Percentiles rank a stretch among this genome's conserved stretches.
Conservation (phyloP, 64 coral and sea anemone species). For the Orbicella faveolata region DNA sequence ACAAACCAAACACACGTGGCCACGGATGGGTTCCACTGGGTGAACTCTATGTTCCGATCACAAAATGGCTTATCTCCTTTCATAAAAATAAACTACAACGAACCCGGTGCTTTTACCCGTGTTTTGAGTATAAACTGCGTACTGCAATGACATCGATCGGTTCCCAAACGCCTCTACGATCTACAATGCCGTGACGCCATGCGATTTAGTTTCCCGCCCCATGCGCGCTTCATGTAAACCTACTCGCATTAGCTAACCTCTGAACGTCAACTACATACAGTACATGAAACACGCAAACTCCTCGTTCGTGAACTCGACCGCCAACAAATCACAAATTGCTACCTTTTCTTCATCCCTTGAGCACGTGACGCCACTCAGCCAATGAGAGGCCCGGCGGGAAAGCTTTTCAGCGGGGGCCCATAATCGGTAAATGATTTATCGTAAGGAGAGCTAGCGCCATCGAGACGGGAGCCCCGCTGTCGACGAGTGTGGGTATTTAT, state of each 20-base stretch:
- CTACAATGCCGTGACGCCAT: slow-evolving; percentile 26
- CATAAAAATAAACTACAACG: background rate
- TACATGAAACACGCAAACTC: slow-evolving; percentile 26
- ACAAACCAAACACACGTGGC: slow-evolving; percentile 46
- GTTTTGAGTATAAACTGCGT: background rate
- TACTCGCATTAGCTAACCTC: slow-evolving; percentile 24
- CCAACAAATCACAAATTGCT: slow-evolving; percentile 26
- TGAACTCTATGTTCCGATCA: background rate
- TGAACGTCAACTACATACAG: slow-evolving; percentile 17
- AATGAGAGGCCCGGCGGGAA: slow-evolving; percentile 43
- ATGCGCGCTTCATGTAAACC: slow-evolving; percentile 3
- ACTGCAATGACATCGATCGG: slow-evolving; percentile 13
- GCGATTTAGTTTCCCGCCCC: slow-evolving; percentile 24
- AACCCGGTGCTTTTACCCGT: slow-evolving; percentile 28
- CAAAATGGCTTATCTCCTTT: background rate
- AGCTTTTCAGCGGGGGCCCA: slow-evolving; percentile 25
- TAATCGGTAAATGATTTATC: slow-evolving; percentile 53
- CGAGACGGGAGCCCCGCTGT: slow-evolving; percentile 17
- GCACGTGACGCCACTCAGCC: slow-evolving; percentile 19
- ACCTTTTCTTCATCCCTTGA: background rate
- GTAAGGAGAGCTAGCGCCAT: slow-evolving; percentile 22
- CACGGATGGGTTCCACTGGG: slow-evolving; percentile 1
- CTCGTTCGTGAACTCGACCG: slow-evolving; percentile 15
- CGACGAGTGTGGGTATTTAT: background rate
- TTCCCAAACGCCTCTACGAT: background rate